Percentiles rank a stretch among this genome's conserved stretches.
phyloP scores from a whole-genome alignment of 2,113 vertebrate species.

The Alligator mississippiensis region DNA sequence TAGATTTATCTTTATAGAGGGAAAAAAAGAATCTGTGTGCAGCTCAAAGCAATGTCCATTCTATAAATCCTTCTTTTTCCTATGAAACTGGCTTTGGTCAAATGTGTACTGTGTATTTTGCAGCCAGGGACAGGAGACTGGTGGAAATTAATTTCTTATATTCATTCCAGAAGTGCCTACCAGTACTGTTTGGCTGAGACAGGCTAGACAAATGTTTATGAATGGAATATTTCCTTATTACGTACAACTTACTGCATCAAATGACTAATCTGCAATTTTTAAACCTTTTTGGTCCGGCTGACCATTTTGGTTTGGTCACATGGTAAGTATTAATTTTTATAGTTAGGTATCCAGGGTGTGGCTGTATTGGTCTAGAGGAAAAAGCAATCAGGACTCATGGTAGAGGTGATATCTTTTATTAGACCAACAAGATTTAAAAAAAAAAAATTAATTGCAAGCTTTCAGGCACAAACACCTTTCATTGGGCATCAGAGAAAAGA shows the following conservation, averaged over 20 bases:
- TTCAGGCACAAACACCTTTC: too few relatives aligned
- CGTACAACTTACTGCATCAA: fast-evolving
- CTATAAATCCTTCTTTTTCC: neutral
- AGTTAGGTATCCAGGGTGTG: too few relatives aligned
- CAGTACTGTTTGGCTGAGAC: neutral
- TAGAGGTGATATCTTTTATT: too few relatives aligned
- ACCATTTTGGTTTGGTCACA: neutral
- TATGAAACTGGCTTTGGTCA: neutral
- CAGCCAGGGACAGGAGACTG: neutral
- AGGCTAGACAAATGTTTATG: neutral
- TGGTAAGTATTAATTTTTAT: too few relatives aligned
- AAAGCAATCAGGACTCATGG: too few relatives aligned
- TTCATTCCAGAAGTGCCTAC: neutral
- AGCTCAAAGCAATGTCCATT: neutral
- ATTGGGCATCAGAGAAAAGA: too few relatives aligned
- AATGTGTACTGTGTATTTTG: neutral
- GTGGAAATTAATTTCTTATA: neutral
- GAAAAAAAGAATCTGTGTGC: neutral
- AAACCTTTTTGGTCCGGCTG: too few relatives aligned
- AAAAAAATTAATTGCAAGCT: too few relatives aligned
- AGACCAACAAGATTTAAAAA: too few relatives aligned
- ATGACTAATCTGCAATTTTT: neutral
- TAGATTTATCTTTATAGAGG: neutral
- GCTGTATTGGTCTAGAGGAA: too few relatives aligned
- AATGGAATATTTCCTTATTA: neutral